Evolutionary conservation across 2,113 vertebrate species (phyloP).

Genomic region (Melanocharis versteri): DNA sequence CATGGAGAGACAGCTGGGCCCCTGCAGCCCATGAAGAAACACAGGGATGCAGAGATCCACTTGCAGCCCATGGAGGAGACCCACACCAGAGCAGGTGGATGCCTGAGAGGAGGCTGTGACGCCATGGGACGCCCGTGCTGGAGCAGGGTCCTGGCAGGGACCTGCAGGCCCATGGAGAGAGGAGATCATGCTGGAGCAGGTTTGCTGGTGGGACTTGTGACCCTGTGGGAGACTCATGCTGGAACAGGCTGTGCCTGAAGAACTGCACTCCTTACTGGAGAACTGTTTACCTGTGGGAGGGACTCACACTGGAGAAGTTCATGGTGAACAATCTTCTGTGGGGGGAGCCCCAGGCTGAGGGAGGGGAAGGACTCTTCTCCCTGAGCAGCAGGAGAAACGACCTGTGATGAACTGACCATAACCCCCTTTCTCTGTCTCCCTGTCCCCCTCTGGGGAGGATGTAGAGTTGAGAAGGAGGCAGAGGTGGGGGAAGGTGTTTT

Average conservation of each 20-base stretch:
- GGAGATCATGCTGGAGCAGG: not conserved
- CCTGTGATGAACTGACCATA: not conserved
- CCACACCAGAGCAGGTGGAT: not conserved
- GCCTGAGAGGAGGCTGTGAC: not conserved
- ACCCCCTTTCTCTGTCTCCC: rapidly evolving
- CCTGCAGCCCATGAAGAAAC: not conserved
- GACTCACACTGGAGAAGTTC: not conserved
- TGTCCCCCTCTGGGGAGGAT: not conserved
- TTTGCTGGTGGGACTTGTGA: not conserved
- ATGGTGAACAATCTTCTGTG: not conserved
- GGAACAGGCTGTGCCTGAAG: not conserved
- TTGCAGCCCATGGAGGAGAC: not conserved
- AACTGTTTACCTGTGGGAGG: not conserved
- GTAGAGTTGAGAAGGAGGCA: not conserved
- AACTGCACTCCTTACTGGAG: rapidly evolving
- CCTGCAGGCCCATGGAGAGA: not conserved
- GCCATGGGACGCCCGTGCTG: not conserved
- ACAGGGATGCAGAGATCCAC: not conserved
- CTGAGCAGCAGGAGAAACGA: not conserved
- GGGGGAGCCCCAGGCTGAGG: not conserved
- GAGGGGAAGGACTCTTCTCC: not conserved
- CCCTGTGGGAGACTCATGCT: rapidly evolving
- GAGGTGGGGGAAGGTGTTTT: not conserved
- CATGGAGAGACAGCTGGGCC: not conserved
- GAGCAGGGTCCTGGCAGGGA: not conserved